Evolutionary conservation across 2,797 vertebrate species (phyloP).

Genomic region (Ciconia nigra): DNA sequence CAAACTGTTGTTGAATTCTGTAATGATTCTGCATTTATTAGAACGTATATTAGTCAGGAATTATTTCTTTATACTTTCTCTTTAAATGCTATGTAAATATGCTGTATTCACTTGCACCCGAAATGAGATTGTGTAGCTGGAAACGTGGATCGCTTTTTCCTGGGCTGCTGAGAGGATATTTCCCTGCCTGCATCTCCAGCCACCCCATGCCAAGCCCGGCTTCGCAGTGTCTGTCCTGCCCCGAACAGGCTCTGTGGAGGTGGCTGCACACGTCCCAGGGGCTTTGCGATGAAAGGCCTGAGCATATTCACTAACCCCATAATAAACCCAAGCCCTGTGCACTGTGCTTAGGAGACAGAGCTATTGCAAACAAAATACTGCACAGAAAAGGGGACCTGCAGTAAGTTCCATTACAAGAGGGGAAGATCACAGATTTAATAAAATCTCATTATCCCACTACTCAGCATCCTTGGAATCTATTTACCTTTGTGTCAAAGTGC

Average conservation of each 20-base stretch:
- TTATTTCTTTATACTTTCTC: neutral
- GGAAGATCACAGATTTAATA: slow-evolving; percentile 13
- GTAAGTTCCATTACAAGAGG: neutral
- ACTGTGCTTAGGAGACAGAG: neutral
- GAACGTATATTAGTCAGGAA: neutral
- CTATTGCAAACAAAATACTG: neutral
- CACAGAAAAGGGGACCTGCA: neutral
- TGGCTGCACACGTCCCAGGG: neutral
- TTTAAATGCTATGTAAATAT: neutral
- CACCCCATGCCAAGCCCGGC: neutral
- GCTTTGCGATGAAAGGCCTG: neutral
- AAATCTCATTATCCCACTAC: neutral
- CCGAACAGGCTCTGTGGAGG: accelerated
- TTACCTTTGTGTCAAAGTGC: slow-evolving; percentile 13
- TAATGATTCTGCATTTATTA: neutral
- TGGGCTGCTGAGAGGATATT: neutral
- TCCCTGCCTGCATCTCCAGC: neutral
- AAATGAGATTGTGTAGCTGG: neutral
- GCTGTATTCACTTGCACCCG: neutral
- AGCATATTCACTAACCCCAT: neutral
- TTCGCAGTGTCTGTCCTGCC: neutral
- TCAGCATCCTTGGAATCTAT: neutral
- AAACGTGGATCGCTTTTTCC: neutral
- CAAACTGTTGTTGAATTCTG: neutral
- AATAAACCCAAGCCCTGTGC: neutral